Conservation (phyloP, 2,797 vertebrate species). For the Salarias fasciatus region DNA sequence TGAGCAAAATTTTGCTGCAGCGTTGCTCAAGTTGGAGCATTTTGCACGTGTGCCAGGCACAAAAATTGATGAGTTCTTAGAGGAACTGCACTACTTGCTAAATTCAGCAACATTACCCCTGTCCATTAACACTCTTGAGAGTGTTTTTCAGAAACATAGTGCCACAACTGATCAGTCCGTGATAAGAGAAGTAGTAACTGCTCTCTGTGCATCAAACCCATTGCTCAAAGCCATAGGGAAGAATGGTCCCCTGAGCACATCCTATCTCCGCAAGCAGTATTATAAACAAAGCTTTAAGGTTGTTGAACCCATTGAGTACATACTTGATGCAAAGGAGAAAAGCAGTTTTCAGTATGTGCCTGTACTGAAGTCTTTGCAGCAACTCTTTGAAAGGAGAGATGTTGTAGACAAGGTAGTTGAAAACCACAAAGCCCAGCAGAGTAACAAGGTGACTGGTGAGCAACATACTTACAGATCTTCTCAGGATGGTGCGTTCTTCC, state of each 20-base stretch:
- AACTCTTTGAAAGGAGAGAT: constrained; percentile 26
- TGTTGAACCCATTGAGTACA: constrained; percentile 40
- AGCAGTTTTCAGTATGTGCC: constrained; percentile 43
- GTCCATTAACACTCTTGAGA: constrained; percentile 13
- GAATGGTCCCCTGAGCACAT: constrained; percentile 18
- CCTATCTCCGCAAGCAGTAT: constrained; percentile 27
- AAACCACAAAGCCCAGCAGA: no score
- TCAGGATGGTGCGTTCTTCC: no score
- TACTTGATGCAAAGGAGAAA: constrained; percentile 32
- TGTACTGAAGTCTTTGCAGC: constrained; percentile 36
- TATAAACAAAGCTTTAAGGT: constrained; percentile 32
- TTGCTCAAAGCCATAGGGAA: constrained; percentile 31
- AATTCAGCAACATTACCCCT: constrained; percentile 5
- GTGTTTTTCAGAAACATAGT: constrained; percentile 19
- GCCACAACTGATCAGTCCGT: constrained; percentile 9
- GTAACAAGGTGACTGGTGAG: no score
- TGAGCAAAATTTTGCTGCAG: constrained; percentile 4
- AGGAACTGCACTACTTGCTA: constrained; percentile 16
- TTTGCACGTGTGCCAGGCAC: constrained; percentile 27
- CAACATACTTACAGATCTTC: no score
- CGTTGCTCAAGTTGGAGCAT: constrained; percentile 10
- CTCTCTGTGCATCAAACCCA: not conserved
- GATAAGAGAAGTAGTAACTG: constrained; percentile 7
- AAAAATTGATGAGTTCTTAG: constrained; percentile 23
- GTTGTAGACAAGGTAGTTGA: no score